Percentiles rank a stretch among this genome's conserved stretches.
Conservation (phyloP, 2,888 invertebrate genomes). For the Calliopum simillimum region DNA sequence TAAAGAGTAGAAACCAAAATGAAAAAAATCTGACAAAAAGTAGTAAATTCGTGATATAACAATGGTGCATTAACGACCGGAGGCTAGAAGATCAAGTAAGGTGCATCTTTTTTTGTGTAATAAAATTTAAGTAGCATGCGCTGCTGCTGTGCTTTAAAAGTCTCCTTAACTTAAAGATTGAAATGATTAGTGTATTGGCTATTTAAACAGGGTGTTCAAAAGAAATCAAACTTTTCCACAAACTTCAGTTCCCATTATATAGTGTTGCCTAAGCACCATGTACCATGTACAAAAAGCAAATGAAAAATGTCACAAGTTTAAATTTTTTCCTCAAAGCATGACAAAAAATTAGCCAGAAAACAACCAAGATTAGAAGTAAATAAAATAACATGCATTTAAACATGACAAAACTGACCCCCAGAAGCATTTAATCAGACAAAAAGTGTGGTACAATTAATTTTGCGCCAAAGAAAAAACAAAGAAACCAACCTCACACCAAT, state of each 20-base stretch:
- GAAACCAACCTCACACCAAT: neutral
- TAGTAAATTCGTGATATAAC: slow-evolving; percentile 30
- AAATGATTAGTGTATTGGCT: no score
- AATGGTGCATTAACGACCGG: slow-evolving; percentile 21
- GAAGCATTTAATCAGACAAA: no score
- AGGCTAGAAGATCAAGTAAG: slow-evolving; percentile 24
- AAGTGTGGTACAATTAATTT: slow-evolving; percentile 3
- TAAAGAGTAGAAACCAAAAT: neutral
- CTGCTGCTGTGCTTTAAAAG: neutral
- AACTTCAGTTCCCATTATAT: neutral
- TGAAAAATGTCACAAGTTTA: neutral
- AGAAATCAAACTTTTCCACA: neutral
- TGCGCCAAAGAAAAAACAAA: no score
- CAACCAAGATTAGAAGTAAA: no score
- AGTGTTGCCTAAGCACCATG: neutral
- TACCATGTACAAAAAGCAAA: neutral
- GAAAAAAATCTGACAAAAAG: neutral
- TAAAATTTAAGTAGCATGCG: neutral
- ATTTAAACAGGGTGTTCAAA: neutral
- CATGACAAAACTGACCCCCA: no score
- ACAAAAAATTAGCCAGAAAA: no score
- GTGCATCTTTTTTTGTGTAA: neutral
- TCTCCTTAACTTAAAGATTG: no score
- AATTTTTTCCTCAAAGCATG: neutral
- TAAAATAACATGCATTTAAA: no score